Evolutionary conservation across 2,113 vertebrate genomes (phyloP), one percentile per base, ranked within the genome.

Genomic region (Calidris pygmaea): DNA sequence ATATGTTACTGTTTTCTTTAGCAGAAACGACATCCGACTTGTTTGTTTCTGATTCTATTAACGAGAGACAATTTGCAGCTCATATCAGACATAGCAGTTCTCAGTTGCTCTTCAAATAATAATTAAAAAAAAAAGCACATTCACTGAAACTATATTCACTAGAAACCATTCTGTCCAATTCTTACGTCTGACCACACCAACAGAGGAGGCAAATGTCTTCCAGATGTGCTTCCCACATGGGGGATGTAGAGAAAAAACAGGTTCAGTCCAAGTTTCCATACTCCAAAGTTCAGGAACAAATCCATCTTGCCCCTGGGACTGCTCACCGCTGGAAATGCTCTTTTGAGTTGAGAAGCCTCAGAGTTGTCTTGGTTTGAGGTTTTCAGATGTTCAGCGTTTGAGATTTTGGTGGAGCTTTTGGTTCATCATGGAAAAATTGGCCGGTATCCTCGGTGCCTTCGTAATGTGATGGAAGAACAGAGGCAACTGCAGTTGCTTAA

Each of bases 361-460:
- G 17, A 43, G 30, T 27, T 30, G 62, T 10, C 37, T 39, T 30
- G 62, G 27, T 30, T 41, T 65, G 62, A 65, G 37, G 10, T 45
- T 79, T 83, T 76, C 50, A 22, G 32, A 29, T 34, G 12, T 50
- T 37, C 39, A 5, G 16, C 1, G 0, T 5, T 9, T 21, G 75
- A 47, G 48, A 4, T 60, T 41, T 59, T 55, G 56, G 45, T 76
- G 55, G 27, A 39, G 18, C 3, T 53, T 77, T 48, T 63, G 80
- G n/a, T 32, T 16, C 14, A 9, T 9, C 23, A 4, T 18, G 29
- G 81, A 26, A 75, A 30, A 67, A 24, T 1, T 37, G 67, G 58
- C 8, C 6, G 1, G 10, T 27, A 3, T 45, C 22, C 12, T 1
- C 3, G 0, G 29, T 30, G 27, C 32, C 8, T 45, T 32, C 34